A percentile compares a stretch with the other conserved stretches of the same genome.
Evolutionary conservation across 2,113 vertebrate genomes (phyloP).

Genomic region (Malurus elegans): DNA sequence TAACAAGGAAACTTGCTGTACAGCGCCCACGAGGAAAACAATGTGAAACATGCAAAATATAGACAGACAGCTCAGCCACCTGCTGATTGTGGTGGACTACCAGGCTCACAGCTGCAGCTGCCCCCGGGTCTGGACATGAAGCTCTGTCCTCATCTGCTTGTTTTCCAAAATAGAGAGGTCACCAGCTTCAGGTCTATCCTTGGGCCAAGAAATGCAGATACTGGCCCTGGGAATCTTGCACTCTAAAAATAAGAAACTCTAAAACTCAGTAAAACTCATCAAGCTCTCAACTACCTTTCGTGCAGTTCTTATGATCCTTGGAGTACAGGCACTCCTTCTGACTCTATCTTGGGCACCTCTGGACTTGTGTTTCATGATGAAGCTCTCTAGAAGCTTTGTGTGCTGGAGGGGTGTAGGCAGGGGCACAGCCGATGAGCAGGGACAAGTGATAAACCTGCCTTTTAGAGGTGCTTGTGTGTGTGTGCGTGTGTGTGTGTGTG

Average conservation of each 20-base stretch:
- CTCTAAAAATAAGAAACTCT: not conserved
- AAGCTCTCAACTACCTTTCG: not conserved
- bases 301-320: not conserved
- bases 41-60: not conserved
- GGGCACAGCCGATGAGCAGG: not conserved
- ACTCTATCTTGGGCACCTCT: not conserved
- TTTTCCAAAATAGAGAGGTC: not conserved
- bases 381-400: accelerated
- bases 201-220: not conserved
- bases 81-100: not conserved
- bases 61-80: slow-evolving; percentile 24
- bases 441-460: accelerated
- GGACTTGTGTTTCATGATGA: accelerated
- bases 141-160: not conserved
- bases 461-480: not conserved
- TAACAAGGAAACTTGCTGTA: not conserved
- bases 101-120: not conserved
- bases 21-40: not conserved
- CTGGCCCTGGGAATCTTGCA: not conserved
- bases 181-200: not conserved
- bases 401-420: not conserved
- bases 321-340: not conserved
- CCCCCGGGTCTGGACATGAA: not conserved
- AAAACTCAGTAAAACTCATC: not conserved
- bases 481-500: too few species aligned